Evolutionary conservation across 1,140 invertebrate species (phyloP).

Genomic region (Drosophila pallidifrons): DNA sequence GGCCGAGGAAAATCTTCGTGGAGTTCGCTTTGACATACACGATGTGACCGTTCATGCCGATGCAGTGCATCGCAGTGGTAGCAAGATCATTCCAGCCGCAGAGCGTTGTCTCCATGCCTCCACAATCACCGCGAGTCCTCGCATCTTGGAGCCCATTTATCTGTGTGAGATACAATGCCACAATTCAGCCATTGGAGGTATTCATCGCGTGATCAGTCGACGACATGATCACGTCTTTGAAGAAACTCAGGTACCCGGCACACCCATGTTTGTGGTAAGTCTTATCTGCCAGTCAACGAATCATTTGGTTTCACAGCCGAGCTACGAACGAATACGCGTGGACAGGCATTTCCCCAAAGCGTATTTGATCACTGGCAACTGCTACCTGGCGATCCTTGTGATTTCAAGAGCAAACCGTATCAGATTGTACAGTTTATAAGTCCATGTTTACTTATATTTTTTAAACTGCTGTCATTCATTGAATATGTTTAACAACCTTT

Average conservation of each 20-base stretch:
- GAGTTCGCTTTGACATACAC: constrained; percentile 98
- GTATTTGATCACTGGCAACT: constrained; percentile 99
- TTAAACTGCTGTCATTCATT: background rate
- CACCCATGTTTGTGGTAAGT: constrained; percentile 99
- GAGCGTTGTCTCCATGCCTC: constrained; percentile 98
- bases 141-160: constrained; percentile 99
- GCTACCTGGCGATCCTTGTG: constrained; percentile 96
- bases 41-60: constrained; percentile 99
- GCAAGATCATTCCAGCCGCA: constrained; percentile 99
- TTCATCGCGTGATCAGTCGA: constrained; percentile 97
- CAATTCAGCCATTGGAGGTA: constrained; percentile 96
- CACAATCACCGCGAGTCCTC: constrained; percentile 96
- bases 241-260: constrained; percentile 95
- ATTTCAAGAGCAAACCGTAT: constrained; percentile 91
- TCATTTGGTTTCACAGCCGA: constrained; percentile 99
- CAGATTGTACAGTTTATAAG: constrained; percentile 93
- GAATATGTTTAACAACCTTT: background rate
- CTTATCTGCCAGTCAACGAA: constrained; percentile 98
- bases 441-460: background rate
- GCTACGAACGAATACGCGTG: constrained; percentile 98
- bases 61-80: constrained; percentile 99
- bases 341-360: constrained; percentile 99
- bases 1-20: constrained; percentile 98
- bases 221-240: constrained; percentile 98
- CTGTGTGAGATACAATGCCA: constrained; percentile 99